Evolutionary conservation across 2,797 vertebrate species (phyloP).

Genomic region (Hemitrygon akajei): DNA sequence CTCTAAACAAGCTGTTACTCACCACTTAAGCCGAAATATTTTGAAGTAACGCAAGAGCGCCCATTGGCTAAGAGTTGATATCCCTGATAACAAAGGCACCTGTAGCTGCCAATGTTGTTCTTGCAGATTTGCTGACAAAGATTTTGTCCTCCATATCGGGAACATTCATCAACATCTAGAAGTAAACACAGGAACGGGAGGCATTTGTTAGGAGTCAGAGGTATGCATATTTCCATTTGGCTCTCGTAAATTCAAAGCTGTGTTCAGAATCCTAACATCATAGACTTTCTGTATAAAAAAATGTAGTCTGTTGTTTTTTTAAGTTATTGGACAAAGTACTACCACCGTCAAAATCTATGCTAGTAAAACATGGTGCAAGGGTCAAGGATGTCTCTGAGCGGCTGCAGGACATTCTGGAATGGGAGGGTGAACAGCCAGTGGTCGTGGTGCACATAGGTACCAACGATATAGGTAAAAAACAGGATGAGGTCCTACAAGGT

Average conservation of each 20-base stretch:
- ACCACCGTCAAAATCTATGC: neutral
- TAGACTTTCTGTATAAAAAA: neutral
- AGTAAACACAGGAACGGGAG: neutral
- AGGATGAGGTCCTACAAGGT: no score
- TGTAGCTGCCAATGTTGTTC: slow-evolving; percentile 44
- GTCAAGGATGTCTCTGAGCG: no score
- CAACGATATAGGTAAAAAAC: no score
- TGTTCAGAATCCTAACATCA: neutral
- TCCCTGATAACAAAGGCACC: slow-evolving; percentile 44
- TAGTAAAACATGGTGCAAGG: neutral
- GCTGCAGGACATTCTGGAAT: no score
- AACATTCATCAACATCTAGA: slow-evolving; percentile 44
- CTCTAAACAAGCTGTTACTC: neutral
- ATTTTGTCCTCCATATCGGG: slow-evolving; percentile 39
- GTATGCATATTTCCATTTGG: neutral
- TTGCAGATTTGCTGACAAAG: slow-evolving; percentile 45
- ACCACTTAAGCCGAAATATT: slow-evolving; percentile 2
- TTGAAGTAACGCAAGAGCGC: neutral
- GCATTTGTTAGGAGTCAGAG: neutral
- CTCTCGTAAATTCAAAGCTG: neutral
- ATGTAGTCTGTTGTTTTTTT: neutral
- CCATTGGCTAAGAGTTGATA: slow-evolving; percentile 45
- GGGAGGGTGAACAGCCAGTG: no score
- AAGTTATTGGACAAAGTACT: neutral
- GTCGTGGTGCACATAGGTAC: no score